Percentiles rank a stretch among this genome's conserved stretches.
Evolutionary conservation across 2,113 vertebrate genomes (phyloP).

Genomic region (Notarius lentiginosus): DNA sequence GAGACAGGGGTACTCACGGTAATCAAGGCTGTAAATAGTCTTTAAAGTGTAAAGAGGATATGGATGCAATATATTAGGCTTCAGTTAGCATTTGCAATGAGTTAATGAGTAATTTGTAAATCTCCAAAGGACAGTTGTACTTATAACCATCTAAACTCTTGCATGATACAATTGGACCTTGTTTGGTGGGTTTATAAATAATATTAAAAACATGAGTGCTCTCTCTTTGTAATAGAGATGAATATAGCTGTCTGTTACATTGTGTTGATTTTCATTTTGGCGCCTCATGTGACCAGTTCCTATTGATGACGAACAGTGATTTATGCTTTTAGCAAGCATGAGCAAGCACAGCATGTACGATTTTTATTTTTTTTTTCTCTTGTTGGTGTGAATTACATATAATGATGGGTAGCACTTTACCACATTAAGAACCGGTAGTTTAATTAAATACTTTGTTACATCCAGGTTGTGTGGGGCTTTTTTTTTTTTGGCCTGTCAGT

Average conservation of each 20-base stretch:
- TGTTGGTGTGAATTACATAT: slow-evolving; percentile 38
- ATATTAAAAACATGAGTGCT: background rate
- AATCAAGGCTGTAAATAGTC: background rate
- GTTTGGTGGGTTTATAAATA: background rate
- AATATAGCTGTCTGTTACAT: background rate
- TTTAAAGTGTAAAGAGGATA: background rate
- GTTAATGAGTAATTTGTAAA: background rate
- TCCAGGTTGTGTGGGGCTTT: background rate
- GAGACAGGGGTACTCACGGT: background rate
- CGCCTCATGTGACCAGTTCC: slow-evolving; percentile 15
- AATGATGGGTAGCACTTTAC: slow-evolving; percentile 35
- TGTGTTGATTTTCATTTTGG: slow-evolving; percentile 25
- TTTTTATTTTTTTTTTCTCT: background rate
- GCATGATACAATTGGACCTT: background rate
- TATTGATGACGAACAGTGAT: slow-evolving; percentile 15
- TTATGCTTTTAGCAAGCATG: slow-evolving; percentile 48
- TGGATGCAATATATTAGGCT: background rate
- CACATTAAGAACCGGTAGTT: slow-evolving; percentile 7
- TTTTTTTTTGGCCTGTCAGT: background rate
- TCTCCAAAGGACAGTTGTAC: background rate
- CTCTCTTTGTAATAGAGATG: background rate
- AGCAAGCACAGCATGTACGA: slow-evolving; percentile 20
- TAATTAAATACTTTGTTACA: slow-evolving; percentile 10
- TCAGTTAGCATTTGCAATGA: background rate
- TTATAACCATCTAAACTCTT: no score